phyloP scores from a whole-genome alignment of 1,140 invertebrate genomes.

The Pantala flavescens region DNA sequence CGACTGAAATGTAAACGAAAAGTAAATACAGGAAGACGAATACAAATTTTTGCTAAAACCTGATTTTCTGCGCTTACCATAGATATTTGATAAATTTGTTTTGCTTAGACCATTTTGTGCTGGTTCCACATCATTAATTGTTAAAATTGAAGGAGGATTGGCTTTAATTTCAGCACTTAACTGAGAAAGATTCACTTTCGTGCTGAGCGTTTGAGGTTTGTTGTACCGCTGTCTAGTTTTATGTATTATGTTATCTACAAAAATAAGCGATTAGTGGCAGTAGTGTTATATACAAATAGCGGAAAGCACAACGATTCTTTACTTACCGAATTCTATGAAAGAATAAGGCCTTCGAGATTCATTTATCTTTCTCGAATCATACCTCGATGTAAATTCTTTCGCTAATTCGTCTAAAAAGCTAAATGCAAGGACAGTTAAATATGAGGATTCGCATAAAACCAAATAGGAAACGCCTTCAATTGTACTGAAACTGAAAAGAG shows the following conservation, averaged over 20 bases:
- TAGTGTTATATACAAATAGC: too few species aligned
- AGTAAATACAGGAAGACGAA: neutral
- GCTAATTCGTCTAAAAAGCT: slow-evolving; percentile 39
- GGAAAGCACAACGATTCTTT: neutral
- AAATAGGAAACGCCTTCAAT: slow-evolving; percentile 32
- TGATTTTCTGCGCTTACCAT: slow-evolving; percentile 19
- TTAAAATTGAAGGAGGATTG: slow-evolving; percentile 31
- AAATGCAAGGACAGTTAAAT: slow-evolving; percentile 35
- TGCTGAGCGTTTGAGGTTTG: slow-evolving; percentile 33
- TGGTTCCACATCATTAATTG: slow-evolving; percentile 30
- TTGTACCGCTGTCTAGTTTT: slow-evolving; percentile 35
- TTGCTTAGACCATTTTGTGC: slow-evolving; percentile 23
- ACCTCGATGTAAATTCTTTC: slow-evolving; percentile 34
- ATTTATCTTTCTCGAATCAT: slow-evolving; percentile 30
- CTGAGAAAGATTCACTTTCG: slow-evolving; percentile 33
- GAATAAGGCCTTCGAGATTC: slow-evolving; percentile 33
- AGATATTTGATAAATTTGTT: slow-evolving; percentile 21
- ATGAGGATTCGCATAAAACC: slow-evolving; percentile 33
- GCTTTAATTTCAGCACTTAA: slow-evolving; percentile 34
- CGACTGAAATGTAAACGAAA: slow-evolving; percentile 19
- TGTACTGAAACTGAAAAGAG: slow-evolving; percentile 34
- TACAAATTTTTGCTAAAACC: too few species aligned
- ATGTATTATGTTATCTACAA: slow-evolving; percentile 34
- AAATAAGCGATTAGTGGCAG: neutral
- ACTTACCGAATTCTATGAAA: slow-evolving; percentile 39